Percentiles rank a stretch among this genome's conserved stretches.
These are phyloP conservation scores for Amitus sp. DNA, from an alignment of 2,888 invertebrate species.

Conservation along the genomic window DNA sequence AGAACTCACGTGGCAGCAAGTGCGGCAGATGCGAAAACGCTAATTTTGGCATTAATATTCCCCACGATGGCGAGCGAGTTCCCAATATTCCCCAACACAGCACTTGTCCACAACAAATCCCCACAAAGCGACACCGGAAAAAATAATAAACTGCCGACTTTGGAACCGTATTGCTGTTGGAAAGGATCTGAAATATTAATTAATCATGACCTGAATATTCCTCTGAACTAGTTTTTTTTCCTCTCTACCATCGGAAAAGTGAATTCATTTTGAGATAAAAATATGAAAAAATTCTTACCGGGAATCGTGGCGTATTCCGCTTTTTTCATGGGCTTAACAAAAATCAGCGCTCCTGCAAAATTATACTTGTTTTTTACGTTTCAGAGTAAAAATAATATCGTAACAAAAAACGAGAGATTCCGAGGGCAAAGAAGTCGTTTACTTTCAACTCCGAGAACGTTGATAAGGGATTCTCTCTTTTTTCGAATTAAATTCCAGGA, in stretches of 20 bases:
- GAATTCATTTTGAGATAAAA: too few relatives aligned
- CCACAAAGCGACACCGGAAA: conserved; percentile 77
- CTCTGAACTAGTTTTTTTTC: too few relatives aligned
- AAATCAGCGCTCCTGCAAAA: conserved; percentile 72
- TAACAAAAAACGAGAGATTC: not conserved
- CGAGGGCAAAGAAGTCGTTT: not conserved
- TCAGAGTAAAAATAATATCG: too few relatives aligned
- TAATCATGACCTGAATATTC: too few relatives aligned
- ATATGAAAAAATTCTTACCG: too few relatives aligned
- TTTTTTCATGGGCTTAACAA: conserved; percentile 76
- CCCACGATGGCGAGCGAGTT: conserved; percentile 59
- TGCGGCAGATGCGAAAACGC: conserved; percentile 57
- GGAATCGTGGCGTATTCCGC: conserved; percentile 78
- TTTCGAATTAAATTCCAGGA: not conserved
- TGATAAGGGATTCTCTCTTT: not conserved
- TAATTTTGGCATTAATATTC: conserved; percentile 56
- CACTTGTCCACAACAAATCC: conserved; percentile 78
- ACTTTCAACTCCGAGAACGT: not conserved
- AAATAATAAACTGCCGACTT: conserved; percentile 74
- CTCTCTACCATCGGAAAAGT: too few relatives aligned
- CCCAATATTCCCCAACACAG: conserved; percentile 74
- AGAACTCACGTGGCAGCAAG: conserved; percentile 56
- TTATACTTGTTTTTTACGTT: not conserved
- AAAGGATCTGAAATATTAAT: too few relatives aligned
- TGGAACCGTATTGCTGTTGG: conserved; percentile 75